A percentile compares a stretch with the other conserved stretches of the same genome.
Conservation (phyloP, 2,113 vertebrate species). For the Rhinichthys klamathensis region DNA sequence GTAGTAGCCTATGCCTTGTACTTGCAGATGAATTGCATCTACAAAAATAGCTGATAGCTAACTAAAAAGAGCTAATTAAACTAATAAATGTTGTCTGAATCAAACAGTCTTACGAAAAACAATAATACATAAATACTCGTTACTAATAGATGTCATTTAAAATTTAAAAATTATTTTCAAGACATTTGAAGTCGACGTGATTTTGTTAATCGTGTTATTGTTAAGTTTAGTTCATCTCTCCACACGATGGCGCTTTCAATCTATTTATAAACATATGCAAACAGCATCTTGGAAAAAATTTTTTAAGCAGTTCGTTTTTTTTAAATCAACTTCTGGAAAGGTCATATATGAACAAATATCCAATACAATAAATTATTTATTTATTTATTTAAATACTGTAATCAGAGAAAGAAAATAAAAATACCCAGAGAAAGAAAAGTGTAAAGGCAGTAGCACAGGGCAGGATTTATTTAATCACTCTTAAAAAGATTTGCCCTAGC, state of each 20-base stretch:
- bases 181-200: neutral
- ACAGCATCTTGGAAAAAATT: neutral
- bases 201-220: no score
- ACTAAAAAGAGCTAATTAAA: neutral
- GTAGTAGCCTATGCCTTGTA: neutral
- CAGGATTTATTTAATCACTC: neutral
- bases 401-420: neutral
- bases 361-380: neutral
- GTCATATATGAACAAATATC: no score
- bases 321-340: neutral
- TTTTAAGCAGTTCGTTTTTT: neutral
- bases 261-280: neutral
- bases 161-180: neutral
- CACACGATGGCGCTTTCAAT: constrained; percentile 37
- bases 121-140: neutral
- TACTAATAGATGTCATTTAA: neutral
- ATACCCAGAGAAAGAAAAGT: neutral
- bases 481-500: constrained; percentile 24
- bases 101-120: neutral
- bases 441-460: neutral
- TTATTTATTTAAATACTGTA: no score
- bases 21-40: neutral
- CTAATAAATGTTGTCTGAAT: neutral
- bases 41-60: neutral
- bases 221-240: neutral